phyloP scores from a whole-genome alignment of 2,888 invertebrate genomes.

The Aelia acuminata region DNA sequence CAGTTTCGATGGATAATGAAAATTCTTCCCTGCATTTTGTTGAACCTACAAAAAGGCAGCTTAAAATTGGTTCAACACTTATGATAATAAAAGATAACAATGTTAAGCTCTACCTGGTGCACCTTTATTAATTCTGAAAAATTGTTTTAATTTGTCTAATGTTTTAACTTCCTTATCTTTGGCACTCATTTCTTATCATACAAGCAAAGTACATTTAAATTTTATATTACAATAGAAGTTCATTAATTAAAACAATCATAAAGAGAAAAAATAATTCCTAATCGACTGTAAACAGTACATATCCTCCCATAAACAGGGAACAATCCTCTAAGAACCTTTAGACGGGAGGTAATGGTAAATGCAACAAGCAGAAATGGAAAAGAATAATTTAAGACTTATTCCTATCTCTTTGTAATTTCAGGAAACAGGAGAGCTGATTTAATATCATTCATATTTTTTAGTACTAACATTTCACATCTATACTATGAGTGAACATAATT shows the following conservation, averaged over 20 bases:
- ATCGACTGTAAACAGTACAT: neutral
- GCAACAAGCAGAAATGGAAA: neutral
- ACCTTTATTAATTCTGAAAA: constrained; percentile 77
- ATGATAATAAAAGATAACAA: neutral
- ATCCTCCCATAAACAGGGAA: neutral
- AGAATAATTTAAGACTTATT: neutral
- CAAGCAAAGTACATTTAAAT: constrained; percentile 5
- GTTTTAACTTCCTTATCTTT: constrained; percentile 79
- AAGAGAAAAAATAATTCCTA: neutral
- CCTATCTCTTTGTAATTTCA: neutral
- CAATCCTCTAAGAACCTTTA: neutral
- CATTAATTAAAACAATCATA: neutral
- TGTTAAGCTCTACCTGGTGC: constrained; percentile 21
- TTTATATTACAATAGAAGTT: neutral
- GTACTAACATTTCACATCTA: too few relatives aligned
- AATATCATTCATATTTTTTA: too few relatives aligned
- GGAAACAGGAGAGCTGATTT: neutral
- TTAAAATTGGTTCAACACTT: neutral
- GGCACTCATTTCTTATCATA: constrained; percentile 60
- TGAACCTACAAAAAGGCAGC: constrained; percentile 38
- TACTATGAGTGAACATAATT: too few relatives aligned
- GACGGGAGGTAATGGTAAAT: constrained; percentile 5
- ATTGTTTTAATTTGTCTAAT: constrained; percentile 81
- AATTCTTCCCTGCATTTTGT: constrained; percentile 77
- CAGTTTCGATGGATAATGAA: constrained; percentile 81